Conservation (phyloP, 2,888 invertebrate species). For the Blastobasis lacticolella region DNA sequence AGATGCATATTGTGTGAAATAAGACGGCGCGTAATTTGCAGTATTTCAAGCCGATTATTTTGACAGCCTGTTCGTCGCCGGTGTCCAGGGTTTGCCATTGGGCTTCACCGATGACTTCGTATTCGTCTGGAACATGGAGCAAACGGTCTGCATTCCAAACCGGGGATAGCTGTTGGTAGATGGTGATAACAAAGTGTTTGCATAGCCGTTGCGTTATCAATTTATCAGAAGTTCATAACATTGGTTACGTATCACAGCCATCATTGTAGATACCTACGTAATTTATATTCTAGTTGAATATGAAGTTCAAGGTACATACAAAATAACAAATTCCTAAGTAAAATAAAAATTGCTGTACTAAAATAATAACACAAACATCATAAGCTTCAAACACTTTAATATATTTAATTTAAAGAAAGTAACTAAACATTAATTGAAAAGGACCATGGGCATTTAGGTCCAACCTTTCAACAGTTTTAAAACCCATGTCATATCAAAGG, state of each 20-base stretch:
- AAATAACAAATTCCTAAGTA: too few relatives aligned
- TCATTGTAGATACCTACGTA: too few relatives aligned
- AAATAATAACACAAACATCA: too few relatives aligned
- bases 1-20: conserved; percentile 65
- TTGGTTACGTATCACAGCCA: not conserved
- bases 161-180: conserved; percentile 30
- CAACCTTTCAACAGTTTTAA: too few relatives aligned
- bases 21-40: conserved; percentile 53
- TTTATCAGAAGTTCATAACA: not conserved
- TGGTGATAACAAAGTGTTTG: conserved; percentile 15
- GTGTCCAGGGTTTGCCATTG: conserved; percentile 69
- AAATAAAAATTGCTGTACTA: too few relatives aligned
- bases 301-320: too few relatives aligned
- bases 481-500: too few relatives aligned
- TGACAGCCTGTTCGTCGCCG: conserved; percentile 60
- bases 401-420: too few relatives aligned
- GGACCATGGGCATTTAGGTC: too few relatives aligned
- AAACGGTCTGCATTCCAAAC: conserved; percentile 24
- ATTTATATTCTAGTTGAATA: too few relatives aligned
- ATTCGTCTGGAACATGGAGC: conserved; percentile 57
- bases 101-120: conserved; percentile 72
- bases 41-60: conserved; percentile 68
- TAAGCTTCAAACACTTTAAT: too few relatives aligned
- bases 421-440: too few relatives aligned
- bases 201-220: conserved; percentile 2